phyloP scores from a whole-genome alignment of 2,113 vertebrate genomes.

The Jacana jacana region DNA sequence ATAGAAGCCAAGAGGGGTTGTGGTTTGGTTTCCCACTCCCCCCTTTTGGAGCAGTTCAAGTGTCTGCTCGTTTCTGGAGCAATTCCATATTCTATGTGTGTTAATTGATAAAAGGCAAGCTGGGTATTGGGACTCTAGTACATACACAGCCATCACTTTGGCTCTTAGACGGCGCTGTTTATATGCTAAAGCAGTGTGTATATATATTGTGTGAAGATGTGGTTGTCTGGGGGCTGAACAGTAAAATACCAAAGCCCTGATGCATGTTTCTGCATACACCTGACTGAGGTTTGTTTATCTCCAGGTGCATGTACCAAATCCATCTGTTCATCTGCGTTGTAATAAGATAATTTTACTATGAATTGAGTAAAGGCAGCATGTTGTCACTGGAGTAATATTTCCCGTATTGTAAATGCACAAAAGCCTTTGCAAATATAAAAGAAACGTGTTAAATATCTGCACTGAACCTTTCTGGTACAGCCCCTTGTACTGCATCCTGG shows the following conservation, averaged over 20 bases:
- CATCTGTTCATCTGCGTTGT: background rate
- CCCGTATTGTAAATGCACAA: background rate
- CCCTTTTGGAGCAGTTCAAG: background rate
- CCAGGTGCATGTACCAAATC: background rate
- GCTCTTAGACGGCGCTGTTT: background rate
- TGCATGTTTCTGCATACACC: background rate
- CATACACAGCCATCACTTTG: background rate
- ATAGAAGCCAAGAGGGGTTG: background rate
- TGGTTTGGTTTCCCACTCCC: background rate
- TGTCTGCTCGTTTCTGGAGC: background rate
- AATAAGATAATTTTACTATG: background rate
- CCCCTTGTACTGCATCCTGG: no score
- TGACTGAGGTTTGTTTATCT: background rate
- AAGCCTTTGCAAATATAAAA: background rate
- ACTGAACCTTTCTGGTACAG: background rate
- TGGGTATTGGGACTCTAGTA: background rate
- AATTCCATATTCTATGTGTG: background rate
- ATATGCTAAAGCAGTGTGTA: background rate
- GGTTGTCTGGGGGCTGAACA: background rate
- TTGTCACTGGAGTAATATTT: background rate
- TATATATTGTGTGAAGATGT: background rate
- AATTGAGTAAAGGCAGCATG: background rate
- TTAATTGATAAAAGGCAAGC: background rate
- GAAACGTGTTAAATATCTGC: background rate
- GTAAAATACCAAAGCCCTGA: background rate